phyloP scores from a whole-genome alignment of 2,113 vertebrate genomes.

The Apaloderma vittatum region DNA sequence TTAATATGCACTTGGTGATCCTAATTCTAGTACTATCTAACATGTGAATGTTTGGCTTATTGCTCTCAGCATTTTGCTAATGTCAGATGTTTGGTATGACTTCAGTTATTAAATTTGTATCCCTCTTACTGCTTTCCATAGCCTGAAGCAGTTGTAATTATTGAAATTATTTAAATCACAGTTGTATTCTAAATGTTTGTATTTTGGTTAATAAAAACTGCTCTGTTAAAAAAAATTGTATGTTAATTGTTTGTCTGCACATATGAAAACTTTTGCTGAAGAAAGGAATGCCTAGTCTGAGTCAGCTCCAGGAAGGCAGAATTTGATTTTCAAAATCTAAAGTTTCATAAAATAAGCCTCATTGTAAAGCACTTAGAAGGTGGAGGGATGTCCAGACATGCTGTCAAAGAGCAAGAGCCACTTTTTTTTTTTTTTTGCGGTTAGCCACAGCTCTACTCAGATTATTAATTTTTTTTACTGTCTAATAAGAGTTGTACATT shows the following conservation, averaged over 20 bases:
- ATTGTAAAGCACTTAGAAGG: background rate
- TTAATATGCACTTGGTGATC: background rate
- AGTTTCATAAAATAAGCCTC: background rate
- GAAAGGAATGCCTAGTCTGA: background rate
- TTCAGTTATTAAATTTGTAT: background rate
- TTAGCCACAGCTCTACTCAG: background rate
- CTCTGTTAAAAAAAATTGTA: background rate
- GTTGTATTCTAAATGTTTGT: background rate
- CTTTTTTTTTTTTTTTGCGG: background rate
- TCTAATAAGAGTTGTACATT: rapidly evolving
- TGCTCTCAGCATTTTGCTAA: background rate
- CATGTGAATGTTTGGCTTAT: background rate
- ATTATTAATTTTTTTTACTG: background rate
- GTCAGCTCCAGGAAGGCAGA: background rate
- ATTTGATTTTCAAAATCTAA: background rate
- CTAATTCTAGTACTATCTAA: background rate
- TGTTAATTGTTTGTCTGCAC: background rate
- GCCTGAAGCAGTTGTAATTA: background rate
- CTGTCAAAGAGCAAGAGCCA: background rate
- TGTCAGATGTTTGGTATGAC: background rate
- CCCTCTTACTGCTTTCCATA: background rate
- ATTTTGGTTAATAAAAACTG: background rate
- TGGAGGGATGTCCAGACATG: background rate
- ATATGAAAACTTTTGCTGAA: background rate
- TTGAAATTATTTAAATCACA: background rate